Percentiles rank a stretch among this genome's conserved stretches.
phyloP scores from a whole-genome alignment of 1,140 invertebrate genomes.

The Venturia canescens region DNA sequence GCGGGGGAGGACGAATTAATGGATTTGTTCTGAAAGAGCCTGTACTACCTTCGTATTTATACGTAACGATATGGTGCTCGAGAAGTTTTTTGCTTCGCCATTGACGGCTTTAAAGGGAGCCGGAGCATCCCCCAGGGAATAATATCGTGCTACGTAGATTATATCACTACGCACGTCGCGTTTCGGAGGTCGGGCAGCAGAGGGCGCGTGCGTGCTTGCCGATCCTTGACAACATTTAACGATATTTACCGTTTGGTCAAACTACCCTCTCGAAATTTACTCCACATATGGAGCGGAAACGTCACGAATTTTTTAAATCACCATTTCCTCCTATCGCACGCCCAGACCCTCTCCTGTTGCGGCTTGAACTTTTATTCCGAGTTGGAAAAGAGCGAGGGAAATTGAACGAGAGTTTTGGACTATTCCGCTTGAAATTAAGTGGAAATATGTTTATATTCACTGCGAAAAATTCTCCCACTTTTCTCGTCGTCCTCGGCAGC shows the following conservation, averaged over 20 bases:
- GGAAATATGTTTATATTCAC: too few species aligned
- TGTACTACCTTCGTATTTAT: background rate
- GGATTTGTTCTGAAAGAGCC: background rate
- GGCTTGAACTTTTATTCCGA: background rate
- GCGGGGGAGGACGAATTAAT: background rate
- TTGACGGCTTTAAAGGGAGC: conserved; percentile 13
- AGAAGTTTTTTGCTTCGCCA: background rate
- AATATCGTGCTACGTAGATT: conserved; percentile 16
- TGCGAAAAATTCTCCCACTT: too few species aligned
- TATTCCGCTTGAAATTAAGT: too few species aligned
- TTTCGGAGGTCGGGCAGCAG: background rate
- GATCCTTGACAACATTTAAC: conserved; percentile 1
- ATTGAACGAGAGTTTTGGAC: too few species aligned
- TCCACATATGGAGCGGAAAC: background rate
- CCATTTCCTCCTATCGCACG: background rate
- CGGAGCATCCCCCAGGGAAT: background rate
- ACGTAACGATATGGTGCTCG: background rate
- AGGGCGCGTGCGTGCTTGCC: background rate
- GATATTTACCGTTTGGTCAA: background rate
- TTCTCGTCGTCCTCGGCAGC: too few species aligned
- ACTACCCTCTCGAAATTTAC: background rate
- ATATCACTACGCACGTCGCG: background rate
- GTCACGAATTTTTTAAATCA: background rate
- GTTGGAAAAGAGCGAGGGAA: too few species aligned
- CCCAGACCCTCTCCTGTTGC: background rate